These are phyloP conservation scores for Mormyrus lacerda DNA, from an alignment of 2,113 vertebrate genomes.

Conservation along the genomic window DNA sequence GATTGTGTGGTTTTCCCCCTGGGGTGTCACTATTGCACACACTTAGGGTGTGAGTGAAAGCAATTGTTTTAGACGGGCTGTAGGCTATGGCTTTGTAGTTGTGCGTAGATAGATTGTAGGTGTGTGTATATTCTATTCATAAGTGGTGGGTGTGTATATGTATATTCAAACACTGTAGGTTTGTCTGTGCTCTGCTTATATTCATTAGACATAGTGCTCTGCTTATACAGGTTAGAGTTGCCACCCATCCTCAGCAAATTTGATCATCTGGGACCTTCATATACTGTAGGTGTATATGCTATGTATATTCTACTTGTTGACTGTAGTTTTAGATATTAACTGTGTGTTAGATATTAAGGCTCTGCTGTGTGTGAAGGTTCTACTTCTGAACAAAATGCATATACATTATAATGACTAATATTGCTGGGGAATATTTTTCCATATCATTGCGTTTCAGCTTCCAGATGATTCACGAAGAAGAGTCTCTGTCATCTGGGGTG, in stretches of 20 bases:
- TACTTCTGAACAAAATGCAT: not conserved
- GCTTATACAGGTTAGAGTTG: not conserved
- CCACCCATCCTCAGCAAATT: not conserved
- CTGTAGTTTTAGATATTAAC: too few species aligned
- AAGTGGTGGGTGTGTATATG: constrained; percentile 6
- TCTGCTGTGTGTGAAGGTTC: constrained; percentile 20
- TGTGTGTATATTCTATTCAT: not conserved
- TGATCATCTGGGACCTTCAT: not conserved
- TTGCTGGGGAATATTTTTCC: constrained; percentile 27
- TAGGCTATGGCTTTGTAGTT: not conserved
- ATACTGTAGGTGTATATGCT: not conserved
- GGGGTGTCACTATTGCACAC: not conserved
- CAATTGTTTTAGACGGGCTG: not conserved
- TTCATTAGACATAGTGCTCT: not conserved
- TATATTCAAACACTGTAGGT: not conserved
- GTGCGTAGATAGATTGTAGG: not conserved
- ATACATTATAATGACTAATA: constrained; percentile 32
- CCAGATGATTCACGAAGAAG: not conserved
- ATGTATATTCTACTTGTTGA: not conserved
- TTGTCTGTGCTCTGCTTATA: constrained; percentile 6
- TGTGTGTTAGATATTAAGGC: constrained; percentile 27
- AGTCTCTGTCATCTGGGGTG: constrained; percentile 3
- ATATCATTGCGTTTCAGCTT: constrained; percentile 22
- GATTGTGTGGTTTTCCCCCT: not conserved
- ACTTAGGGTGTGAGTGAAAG: not conserved